These are phyloP conservation scores for Lasioglossum marginatum DNA, from an alignment of 2,888 invertebrate species.

Conservation along the genomic window DNA sequence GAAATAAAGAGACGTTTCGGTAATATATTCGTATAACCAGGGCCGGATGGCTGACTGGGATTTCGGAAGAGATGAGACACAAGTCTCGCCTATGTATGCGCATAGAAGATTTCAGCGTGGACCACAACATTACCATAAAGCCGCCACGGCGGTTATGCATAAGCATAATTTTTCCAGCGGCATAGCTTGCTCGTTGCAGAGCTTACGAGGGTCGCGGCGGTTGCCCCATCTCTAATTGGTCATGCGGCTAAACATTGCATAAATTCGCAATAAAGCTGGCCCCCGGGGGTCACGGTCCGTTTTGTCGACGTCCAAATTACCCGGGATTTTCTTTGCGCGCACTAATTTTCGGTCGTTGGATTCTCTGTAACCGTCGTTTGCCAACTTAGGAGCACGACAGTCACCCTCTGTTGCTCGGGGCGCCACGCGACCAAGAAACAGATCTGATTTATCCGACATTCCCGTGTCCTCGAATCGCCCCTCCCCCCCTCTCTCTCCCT, in stretches of 20 bases:
- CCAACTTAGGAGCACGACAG: constrained; percentile 41
- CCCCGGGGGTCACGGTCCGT: constrained; percentile 66
- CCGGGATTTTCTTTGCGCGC: constrained; percentile 73
- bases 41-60: constrained; percentile 38
- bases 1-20: constrained; percentile 77
- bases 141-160: constrained; percentile 81
- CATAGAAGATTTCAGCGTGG: constrained; percentile 81
- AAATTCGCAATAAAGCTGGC: constrained; percentile 82
- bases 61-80: constrained; percentile 67
- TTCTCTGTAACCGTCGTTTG: constrained; percentile 56
- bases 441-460: background rate
- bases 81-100: constrained; percentile 74
- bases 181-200: constrained; percentile 70
- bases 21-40: constrained; percentile 78
- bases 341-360: constrained; percentile 67
- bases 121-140: constrained; percentile 83
- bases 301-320: constrained; percentile 76
- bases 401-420: constrained; percentile 1
- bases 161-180: constrained; percentile 82
- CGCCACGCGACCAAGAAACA: constrained; percentile 8
- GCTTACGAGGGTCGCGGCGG: constrained; percentile 73
- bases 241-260: constrained; percentile 82
- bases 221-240: constrained; percentile 80
- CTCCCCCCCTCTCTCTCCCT: background rate
- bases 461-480: background rate